Percentiles rank a stretch among this genome's conserved stretches.
phyloP scores from a whole-genome alignment of 2,113 vertebrate species.

The Caracal caracal region DNA sequence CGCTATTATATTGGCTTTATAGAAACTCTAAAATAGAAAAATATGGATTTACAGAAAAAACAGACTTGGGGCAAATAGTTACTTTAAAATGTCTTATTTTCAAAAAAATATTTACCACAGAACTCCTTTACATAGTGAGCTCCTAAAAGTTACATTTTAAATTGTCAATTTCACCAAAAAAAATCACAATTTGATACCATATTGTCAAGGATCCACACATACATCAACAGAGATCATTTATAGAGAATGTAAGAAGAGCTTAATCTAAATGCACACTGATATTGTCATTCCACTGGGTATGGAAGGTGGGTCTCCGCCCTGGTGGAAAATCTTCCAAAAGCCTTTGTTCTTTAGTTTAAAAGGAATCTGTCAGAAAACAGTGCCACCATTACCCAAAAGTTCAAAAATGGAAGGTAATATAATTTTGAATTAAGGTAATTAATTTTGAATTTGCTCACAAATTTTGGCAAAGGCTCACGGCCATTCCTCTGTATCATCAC shows the following conservation, averaged over 20 bases:
- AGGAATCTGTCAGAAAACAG: conserved; percentile 1
- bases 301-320: not conserved
- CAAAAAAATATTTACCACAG: not conserved
- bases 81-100: conserved; percentile 6
- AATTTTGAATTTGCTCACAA: not conserved
- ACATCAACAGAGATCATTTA: not conserved
- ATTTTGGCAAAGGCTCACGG: not conserved
- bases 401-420: conserved; percentile 9
- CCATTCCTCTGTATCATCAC: not conserved
- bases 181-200: not conserved
- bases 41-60: conserved; percentile 2
- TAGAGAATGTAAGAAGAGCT: not conserved
- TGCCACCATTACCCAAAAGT: not conserved
- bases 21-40: not conserved
- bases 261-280: not conserved
- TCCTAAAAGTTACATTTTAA: conserved; percentile 12
- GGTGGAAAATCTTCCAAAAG: not conserved
- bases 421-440: conserved; percentile 8
- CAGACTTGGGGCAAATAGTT: conserved; percentile 12
- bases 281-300: not conserved
- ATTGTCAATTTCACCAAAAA: not conserved
- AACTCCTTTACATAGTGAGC: not conserved
- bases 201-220: not conserved
- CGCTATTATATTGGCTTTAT: not conserved
- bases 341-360: conserved; percentile 18